Percentiles rank a stretch among this genome's conserved stretches.
phyloP scores from a whole-genome alignment of 2,888 invertebrate genomes.

The Diplazon laetatorius region DNA sequence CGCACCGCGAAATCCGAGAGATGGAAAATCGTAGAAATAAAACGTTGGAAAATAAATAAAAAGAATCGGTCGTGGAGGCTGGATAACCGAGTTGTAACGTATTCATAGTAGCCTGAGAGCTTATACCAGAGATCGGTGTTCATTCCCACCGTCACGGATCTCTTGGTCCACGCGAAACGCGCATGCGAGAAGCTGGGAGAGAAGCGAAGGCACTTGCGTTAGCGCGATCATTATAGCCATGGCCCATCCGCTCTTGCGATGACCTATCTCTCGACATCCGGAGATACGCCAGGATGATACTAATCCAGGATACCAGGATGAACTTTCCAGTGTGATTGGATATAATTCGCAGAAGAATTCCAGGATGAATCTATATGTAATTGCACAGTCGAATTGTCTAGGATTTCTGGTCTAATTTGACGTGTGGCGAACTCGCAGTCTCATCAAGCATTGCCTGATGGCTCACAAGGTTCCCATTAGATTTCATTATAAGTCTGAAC shows the following conservation, averaged over 20 bases:
- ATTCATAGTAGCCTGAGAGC: conserved; percentile 63
- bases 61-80: conserved; percentile 47
- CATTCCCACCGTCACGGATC: conserved; percentile 64
- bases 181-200: conserved; percentile 39
- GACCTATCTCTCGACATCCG: conserved; percentile 55
- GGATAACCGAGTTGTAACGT: conserved; percentile 58
- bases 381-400: conserved; percentile 38
- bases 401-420: not conserved
- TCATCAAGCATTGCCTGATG: no score
- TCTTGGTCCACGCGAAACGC: conserved; percentile 50
- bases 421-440: conserved; percentile 14
- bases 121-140: conserved; percentile 62
- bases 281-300: conserved; percentile 47
- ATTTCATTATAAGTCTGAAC: no score
- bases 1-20: not conserved
- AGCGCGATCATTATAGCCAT: conserved; percentile 62
- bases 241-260: conserved; percentile 57
- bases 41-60: conserved; percentile 26
- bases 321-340: conserved; percentile 32
- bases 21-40: conserved; percentile 23
- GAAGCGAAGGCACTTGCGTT: conserved; percentile 55
- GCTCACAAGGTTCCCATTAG: no score
- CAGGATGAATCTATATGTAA: conserved; percentile 30
- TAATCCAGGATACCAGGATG: conserved; percentile 23
- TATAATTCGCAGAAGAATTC: conserved; percentile 42